These are phyloP conservation scores for Orgyia antiqua DNA, from an alignment of 2,888 invertebrate genomes.

Conservation along the genomic window DNA sequence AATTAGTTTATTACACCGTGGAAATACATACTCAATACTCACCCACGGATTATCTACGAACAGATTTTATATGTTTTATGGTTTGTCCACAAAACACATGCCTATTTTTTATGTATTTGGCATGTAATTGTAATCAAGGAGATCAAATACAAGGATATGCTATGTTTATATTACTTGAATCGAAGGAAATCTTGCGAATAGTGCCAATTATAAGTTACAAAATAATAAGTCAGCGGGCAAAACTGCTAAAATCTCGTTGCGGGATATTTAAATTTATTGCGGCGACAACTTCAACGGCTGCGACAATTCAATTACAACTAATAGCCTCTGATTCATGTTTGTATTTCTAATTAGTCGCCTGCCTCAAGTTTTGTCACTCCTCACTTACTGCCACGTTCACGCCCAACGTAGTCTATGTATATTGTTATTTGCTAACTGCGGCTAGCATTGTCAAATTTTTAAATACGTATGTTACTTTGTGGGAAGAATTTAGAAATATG, in stretches of 20 bases:
- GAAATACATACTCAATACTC: too few relatives aligned
- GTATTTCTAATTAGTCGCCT: slow-evolving; percentile 75
- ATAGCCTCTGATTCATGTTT: slow-evolving; percentile 78
- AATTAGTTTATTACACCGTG: too few relatives aligned
- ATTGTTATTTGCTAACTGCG: slow-evolving; percentile 55
- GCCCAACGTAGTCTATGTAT: slow-evolving; percentile 48
- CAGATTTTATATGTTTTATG: too few relatives aligned
- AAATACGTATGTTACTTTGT: too few relatives aligned
- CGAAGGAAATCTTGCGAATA: slow-evolving; percentile 4
- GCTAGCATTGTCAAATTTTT: too few relatives aligned
- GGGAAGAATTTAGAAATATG: too few relatives aligned
- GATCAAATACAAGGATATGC: too few relatives aligned
- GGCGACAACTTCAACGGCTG: slow-evolving; percentile 66
- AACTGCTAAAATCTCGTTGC: slow-evolving; percentile 56
- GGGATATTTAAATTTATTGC: slow-evolving; percentile 72
- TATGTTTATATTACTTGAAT: not conserved
- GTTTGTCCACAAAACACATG: too few relatives aligned
- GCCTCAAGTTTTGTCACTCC: slow-evolving; percentile 76
- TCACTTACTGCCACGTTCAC: slow-evolving; percentile 57
- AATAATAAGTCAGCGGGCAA: slow-evolving; percentile 39
- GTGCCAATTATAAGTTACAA: slow-evolving; percentile 32
- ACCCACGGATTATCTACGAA: too few relatives aligned
- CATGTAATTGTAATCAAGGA: too few relatives aligned
- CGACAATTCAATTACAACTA: slow-evolving; percentile 77
- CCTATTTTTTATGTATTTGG: too few relatives aligned